Base-by-base conservation (phyloP, 1,140 invertebrate genomes). In the Pogonus chalceus region DNA sequence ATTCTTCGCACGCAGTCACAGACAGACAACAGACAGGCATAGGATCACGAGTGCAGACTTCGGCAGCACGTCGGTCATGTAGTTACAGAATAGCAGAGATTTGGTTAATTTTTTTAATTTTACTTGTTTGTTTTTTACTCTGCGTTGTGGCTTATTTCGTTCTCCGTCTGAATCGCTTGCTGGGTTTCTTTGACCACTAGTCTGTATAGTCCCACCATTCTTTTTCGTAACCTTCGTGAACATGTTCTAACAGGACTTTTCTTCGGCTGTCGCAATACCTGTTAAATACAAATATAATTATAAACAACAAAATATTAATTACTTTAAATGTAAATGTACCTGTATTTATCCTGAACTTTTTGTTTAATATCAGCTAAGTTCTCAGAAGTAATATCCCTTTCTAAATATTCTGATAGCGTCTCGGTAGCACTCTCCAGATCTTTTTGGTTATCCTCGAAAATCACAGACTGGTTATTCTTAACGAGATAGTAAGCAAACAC, bases 381-480 rank as follows among this genome's bases (percentile, higher is more conserved):
- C 75, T 97, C 95, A 63, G 90, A 90, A 54, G 94, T 97, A 64
- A 98, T 96, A 75, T 99, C 94, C 69, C 95, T 78, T 76, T 98
- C 96, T 56, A 98, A 81, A 77, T 98, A 98, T 76, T 98, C 95
- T 20, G 92, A 96, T 51, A 99, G 77, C 59, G 85, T 92, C 78
- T 99, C 96, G 4, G 95, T 98, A 51, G 94, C 92, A 64, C 87
- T 89, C 74, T 98, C 95, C 56, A 99, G 78, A 80, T 99, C 96
- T 69, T 88, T 89, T 79, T 99, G 96, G 80, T 99, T 99, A 71
- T 96, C 93, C 78, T 98, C 95, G 79, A 98, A 99, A 66, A 99
- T 96, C 70, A 93, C 90, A 63, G 93, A 96, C 73, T 99, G 95
- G 79, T 98, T 98, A 76, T 96, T 98, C 77, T 95, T 96, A 67